Percentiles rank a stretch among this genome's conserved stretches.
phyloP scores from a whole-genome alignment of 1,140 invertebrate species.

The Littorina saxatilis region DNA sequence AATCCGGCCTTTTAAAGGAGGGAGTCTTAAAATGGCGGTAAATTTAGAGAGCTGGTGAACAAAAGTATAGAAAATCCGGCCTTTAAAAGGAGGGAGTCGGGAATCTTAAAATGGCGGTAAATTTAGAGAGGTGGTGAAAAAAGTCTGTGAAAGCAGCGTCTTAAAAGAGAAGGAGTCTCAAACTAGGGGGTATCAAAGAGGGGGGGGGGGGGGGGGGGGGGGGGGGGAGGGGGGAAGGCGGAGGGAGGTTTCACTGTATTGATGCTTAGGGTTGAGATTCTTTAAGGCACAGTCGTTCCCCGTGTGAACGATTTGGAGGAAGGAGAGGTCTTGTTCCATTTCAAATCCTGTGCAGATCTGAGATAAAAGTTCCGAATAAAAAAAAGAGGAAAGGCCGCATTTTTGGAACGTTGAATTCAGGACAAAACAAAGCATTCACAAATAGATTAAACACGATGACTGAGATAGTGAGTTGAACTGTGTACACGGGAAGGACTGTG shows the following conservation, averaged over 20 bases:
- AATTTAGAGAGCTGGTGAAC: neutral
- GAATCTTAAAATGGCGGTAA: neutral
- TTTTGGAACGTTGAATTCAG: too few relatives aligned
- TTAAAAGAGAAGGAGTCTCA: too few relatives aligned
- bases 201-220: too few relatives aligned
- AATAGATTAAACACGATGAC: too few relatives aligned
- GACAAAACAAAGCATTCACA: too few relatives aligned
- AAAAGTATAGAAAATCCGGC: neutral
- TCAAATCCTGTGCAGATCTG: neutral
- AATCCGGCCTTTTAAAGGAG: neutral
- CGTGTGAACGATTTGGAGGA: neutral
- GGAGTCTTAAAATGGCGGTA: too few relatives aligned
- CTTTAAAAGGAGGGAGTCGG: neutral
- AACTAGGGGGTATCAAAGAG: too few relatives aligned
- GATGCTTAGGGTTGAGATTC: neutral
- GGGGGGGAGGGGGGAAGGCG: neutral
- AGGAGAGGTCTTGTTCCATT: neutral
- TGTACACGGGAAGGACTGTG: too few relatives aligned
- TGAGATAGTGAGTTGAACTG: too few relatives aligned
- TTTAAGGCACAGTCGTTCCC: neutral
- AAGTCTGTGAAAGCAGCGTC: too few relatives aligned
- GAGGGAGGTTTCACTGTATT: too few relatives aligned
- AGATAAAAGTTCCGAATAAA: neutral
- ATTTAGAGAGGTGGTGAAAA: neutral
- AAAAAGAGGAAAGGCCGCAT: neutral